phyloP scores from a whole-genome alignment of 2,888 invertebrate genomes.

The Drosophila antonietae region DNA sequence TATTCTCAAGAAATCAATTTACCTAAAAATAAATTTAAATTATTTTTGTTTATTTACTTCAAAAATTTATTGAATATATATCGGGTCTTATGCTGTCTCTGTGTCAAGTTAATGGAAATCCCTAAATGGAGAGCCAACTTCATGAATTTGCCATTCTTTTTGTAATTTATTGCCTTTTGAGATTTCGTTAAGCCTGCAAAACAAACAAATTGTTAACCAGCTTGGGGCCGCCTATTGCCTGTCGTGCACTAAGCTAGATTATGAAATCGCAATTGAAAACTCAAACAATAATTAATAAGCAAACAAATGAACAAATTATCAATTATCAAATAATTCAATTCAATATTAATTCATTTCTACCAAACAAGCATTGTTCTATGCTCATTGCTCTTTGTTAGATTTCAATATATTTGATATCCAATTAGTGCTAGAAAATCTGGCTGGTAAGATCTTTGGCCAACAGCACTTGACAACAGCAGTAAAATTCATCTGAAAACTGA shows the following conservation, averaged over 20 bases:
- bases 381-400: background rate
- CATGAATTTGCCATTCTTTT: background rate
- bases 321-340: background rate
- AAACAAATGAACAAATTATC: background rate
- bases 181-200: background rate
- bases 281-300: background rate
- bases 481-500: slow-evolving; percentile 23
- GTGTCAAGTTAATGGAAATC: background rate
- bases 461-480: slow-evolving; percentile 13
- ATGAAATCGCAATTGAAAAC: background rate
- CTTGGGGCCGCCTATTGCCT: background rate
- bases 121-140: background rate
- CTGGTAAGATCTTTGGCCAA: background rate
- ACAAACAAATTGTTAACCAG: background rate
- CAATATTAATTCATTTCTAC: slow-evolving; percentile 2
- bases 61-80: background rate
- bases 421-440: slow-evolving; percentile 1
- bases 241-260: background rate
- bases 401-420: background rate
- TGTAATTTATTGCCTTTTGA: slow-evolving; percentile 3
- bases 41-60: background rate
- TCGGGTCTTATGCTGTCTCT: background rate
- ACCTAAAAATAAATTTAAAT: background rate
- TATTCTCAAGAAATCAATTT: slow-evolving; percentile 1
- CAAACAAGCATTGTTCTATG: background rate